Evolutionary conservation across 1,140 invertebrate genomes (phyloP), one percentile per base, ranked within the genome.

Genomic region (Drosophila willistoni): DNA sequence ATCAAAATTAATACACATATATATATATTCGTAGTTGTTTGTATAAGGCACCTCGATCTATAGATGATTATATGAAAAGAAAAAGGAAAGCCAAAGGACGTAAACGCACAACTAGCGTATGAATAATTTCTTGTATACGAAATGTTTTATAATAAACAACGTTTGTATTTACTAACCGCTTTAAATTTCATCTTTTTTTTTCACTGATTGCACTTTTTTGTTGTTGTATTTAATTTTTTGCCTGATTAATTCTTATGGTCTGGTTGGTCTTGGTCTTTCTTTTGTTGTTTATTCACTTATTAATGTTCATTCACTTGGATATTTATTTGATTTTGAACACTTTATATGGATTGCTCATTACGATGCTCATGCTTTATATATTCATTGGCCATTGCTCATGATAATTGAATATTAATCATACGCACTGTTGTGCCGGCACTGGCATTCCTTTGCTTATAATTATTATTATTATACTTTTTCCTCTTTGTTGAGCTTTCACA

Each of bases 121-220:
- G 22, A 51, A 59, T 17, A 29, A 34, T 36, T 22, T 33, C 64
- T 33, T 13, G 47, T 41, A 39, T 29, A n/a, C 12, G 5, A 51
- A 17, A 44, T 14, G 10, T 42, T 2, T n/a, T 14, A 51, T 59
- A 62, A 55, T 36, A 63, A 34, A 71, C 25, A 60, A 51, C 3
- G 66, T 17, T 66, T 73, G 34, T 55, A 63, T 74, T 73, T 73
- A 74, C 72, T 73, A 74, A 74, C 70, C 70, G 70, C 34, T 65
- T 56, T 17, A 25, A 60, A 34, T 65, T 73, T 41, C 62, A 29
- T 29, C 3, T 14, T 67, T 51, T 56, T 55, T 61, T 51, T 34
- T 25, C 17, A 51, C 44, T 42, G 14, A 34, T 41, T 42, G 34
- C 36, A 17, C 33, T 13, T 39, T 65, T 14, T 12, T 10, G 3